Conservation (phyloP, 2,113 vertebrate species). For the Phaethon lepturus region DNA sequence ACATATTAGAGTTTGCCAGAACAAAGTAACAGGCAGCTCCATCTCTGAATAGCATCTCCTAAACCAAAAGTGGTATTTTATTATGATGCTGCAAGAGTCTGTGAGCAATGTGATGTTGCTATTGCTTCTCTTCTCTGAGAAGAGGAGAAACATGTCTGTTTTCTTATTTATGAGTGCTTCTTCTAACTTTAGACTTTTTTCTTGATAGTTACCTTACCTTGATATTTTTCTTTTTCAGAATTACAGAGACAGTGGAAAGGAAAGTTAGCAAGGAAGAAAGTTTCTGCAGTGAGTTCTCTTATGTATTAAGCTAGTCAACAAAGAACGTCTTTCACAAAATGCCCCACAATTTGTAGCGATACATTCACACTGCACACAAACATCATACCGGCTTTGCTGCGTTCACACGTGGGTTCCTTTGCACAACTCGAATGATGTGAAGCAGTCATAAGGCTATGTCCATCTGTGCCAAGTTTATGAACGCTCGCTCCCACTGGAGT, state of each 20-base stretch:
- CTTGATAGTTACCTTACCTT: neutral
- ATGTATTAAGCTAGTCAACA: neutral
- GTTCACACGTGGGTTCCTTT: neutral
- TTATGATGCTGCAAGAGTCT: neutral
- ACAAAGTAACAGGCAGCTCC: neutral
- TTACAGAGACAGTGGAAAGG: neutral
- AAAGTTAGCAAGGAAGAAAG: neutral
- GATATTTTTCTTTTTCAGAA: neutral
- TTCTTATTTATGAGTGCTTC: neutral
- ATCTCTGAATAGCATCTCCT: neutral
- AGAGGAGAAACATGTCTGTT: neutral
- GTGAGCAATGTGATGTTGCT: neutral
- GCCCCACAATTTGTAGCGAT: neutral
- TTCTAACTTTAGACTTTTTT: neutral
- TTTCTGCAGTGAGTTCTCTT: neutral
- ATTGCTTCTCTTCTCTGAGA: neutral
- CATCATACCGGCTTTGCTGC: neutral
- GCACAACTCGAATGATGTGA: constrained; percentile 7
- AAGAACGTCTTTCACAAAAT: neutral
- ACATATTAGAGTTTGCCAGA: neutral
- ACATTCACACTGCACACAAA: constrained; percentile 17
- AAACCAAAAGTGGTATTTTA: neutral
- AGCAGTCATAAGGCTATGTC: constrained; percentile 22
- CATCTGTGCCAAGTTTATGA: constrained; percentile 45
- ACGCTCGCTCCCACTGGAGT: neutral